Conservation (phyloP, 2,113 vertebrate genomes). For the Tragelaphus strepsiceros region DNA sequence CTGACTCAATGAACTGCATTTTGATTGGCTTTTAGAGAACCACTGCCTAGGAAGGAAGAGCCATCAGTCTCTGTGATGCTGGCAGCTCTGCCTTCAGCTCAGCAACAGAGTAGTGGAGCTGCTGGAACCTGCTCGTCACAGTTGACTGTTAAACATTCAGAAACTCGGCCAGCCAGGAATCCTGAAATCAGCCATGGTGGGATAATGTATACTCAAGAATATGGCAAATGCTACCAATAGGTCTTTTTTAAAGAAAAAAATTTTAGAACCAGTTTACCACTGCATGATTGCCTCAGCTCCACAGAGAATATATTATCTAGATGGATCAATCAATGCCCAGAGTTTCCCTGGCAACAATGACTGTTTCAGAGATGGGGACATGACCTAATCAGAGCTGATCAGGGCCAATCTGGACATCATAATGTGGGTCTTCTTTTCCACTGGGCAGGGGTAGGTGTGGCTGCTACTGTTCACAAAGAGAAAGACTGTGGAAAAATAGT, state of each 20-base stretch:
- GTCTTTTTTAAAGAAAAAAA: not conserved
- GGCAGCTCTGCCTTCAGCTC: not conserved
- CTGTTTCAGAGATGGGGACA: not conserved
- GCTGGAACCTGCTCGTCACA: not conserved
- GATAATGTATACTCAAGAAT: not conserved
- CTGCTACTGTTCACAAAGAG: not conserved
- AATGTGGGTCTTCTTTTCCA: not conserved
- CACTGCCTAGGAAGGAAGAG: not conserved
- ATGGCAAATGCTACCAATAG: not conserved
- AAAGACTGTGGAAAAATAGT: not conserved
- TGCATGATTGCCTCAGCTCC: not conserved
- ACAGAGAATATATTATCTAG: not conserved
- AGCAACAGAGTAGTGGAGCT: not conserved
- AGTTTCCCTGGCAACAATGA: not conserved
- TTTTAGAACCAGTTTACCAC: not conserved
- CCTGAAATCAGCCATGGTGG: not conserved
- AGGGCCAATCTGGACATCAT: not conserved
- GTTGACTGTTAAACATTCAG: not conserved
- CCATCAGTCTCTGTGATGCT: not conserved
- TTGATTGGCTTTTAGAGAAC: not conserved
- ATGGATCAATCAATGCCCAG: not conserved
- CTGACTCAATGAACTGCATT: not conserved
- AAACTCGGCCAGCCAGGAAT: not conserved
- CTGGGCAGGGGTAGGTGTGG: not conserved
- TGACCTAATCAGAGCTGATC: not conserved